Evolutionary conservation across 2,888 invertebrate species (phyloP), one percentile per base, ranked within the genome.

Genomic region (Stenodera caucasica): DNA sequence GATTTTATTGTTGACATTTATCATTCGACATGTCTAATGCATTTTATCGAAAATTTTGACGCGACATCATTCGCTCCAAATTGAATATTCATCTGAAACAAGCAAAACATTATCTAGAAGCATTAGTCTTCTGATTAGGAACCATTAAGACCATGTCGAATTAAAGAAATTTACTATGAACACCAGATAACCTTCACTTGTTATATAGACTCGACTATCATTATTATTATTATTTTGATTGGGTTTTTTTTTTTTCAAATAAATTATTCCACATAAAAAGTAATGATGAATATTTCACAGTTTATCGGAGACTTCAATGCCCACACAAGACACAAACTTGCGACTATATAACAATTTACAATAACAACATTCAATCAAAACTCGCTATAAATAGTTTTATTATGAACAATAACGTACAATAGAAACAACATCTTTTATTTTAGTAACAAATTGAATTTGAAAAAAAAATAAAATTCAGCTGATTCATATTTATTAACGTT

Each of bases 51-150:
- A 60, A 63, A 57, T 63, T 63, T 63, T 60, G 63, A 63, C 63
- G 55, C 52, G 57, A 60, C 57, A 53, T 45, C 60, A 52, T 60
- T 37, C 32, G 50, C 52, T 64, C 61, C 64, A 67, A 70, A 70
- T 70, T 71, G 70, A 69, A 71, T 70, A 70, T 69, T 69, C 70
- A 70, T 69, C 68, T 69, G 37, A 53, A 62, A 71, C 71, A 70
- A 68, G 68, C 60, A 68, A 60, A 64, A 67, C 61, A 58, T 70
- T 26, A 71, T 71, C 71, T 66, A 52, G 53, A 54, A 67, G 66
- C 70, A 71, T 71, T 71, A 68, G 70, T 71, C 69, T 69, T 67
- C 66, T 52, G 70, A 67, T 68, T 67, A 63, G 64, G 63, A 65
- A 54, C 71, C 69, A 71, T 71, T 71, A 71, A 69, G 65, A 64